These are phyloP conservation scores for Prosopocoilus inquinatus DNA, from an alignment of 2,888 invertebrate genomes.

Conservation along the genomic window DNA sequence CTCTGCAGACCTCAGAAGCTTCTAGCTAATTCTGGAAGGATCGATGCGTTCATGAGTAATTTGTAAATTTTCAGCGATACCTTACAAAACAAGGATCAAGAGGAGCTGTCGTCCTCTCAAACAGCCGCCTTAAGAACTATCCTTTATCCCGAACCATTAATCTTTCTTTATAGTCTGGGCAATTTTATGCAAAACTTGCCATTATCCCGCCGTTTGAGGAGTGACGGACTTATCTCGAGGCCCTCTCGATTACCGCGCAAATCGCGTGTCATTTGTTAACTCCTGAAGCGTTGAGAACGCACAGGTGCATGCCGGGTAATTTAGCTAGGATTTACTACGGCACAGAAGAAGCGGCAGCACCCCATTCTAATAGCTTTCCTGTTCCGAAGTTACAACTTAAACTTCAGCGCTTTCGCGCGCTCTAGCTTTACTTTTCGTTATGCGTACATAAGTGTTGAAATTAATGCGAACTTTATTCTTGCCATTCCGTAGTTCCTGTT, in stretches of 20 bases:
- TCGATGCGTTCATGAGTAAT: no score
- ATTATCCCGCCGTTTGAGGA: slow-evolving; percentile 26
- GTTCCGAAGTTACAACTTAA: slow-evolving; percentile 20
- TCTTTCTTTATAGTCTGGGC: slow-evolving; percentile 6
- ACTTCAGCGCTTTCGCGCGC: slow-evolving; percentile 11
- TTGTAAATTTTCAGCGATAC: not conserved
- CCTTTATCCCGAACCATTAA: slow-evolving; percentile 29
- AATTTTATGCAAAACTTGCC: slow-evolving; percentile 13
- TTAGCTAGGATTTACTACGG: slow-evolving; percentile 46
- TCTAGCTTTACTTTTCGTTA: not conserved
- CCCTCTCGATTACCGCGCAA: slow-evolving; percentile 45
- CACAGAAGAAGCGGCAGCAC: slow-evolving; percentile 22
- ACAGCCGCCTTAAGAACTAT: slow-evolving; percentile 39
- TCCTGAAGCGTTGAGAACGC: slow-evolving; percentile 43
- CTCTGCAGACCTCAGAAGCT: no score
- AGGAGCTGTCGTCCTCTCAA: slow-evolving; percentile 22
- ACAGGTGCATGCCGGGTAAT: slow-evolving; percentile 46
- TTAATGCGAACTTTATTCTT: no score
- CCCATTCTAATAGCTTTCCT: slow-evolving; percentile 26
- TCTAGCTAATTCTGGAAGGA: no score
- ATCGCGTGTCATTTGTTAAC: slow-evolving; percentile 50
- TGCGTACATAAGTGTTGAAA: no score
- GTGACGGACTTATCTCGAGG: slow-evolving; percentile 42
- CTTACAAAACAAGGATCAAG: slow-evolving; percentile 12
- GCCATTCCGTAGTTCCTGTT: no score